A percentile compares a stretch with the other conserved stretches of the same genome.
phyloP scores from a whole-genome alignment of 1,140 invertebrate species.

The Eubasilissa regina region DNA sequence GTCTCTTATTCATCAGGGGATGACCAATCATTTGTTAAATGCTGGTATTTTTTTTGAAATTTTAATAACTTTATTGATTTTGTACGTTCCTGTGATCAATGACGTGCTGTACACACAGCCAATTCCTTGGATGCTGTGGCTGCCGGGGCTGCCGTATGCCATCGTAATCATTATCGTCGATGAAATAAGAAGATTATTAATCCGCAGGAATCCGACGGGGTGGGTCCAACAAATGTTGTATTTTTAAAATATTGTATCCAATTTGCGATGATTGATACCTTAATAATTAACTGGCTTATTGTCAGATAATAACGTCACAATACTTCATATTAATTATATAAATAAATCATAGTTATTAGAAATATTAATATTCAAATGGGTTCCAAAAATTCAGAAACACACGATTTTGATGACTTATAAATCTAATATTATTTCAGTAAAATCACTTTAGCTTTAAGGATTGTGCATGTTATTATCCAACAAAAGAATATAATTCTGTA shows the following conservation, averaged over 20 bases:
- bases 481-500: too few relatives aligned
- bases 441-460: too few relatives aligned
- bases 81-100: constrained; percentile 81
- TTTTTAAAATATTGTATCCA: constrained; percentile 70
- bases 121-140: constrained; percentile 79
- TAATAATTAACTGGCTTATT: too few relatives aligned
- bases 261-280: too few relatives aligned
- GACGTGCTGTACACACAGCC: constrained; percentile 74
- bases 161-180: constrained; percentile 84
- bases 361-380: too few relatives aligned
- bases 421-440: too few relatives aligned
- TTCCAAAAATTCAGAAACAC: too few relatives aligned
- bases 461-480: too few relatives aligned
- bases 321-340: too few relatives aligned
- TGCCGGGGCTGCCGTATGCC: constrained; percentile 83
- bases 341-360: too few relatives aligned
- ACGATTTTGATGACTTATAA: too few relatives aligned
- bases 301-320: too few relatives aligned
- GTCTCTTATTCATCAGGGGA: constrained; percentile 85
- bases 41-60: constrained; percentile 81
- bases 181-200: constrained; percentile 80
- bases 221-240: constrained; percentile 89
- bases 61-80: constrained; percentile 75
- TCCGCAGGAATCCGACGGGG: constrained; percentile 81
- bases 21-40: constrained; percentile 83